These are phyloP conservation scores for Ametastegia equiseti DNA, from an alignment of 2,888 invertebrate species.

Conservation along the genomic window DNA sequence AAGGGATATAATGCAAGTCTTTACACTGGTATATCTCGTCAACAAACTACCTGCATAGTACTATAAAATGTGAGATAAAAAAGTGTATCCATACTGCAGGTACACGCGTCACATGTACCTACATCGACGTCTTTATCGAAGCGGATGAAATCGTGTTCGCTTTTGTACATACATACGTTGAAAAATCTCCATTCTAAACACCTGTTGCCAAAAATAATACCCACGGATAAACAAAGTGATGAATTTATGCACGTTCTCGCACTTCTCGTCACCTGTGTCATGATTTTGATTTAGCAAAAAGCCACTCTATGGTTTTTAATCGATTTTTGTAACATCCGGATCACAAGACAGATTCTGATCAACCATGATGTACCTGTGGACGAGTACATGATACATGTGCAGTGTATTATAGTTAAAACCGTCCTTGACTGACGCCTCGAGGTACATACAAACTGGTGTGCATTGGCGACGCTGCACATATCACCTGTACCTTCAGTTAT, in stretches of 20 bases:
- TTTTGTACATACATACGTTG: neutral
- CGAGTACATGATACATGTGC: neutral
- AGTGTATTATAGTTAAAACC: conserved; percentile 9
- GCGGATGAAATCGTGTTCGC: neutral
- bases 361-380: neutral
- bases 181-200: neutral
- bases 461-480: neutral
- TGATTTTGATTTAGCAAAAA: neutral
- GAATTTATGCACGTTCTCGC: neutral
- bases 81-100: neutral
- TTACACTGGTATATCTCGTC: neutral
- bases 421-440: conserved; percentile 2
- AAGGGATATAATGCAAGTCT: neutral
- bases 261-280: neutral
- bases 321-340: too few species aligned
- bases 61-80: neutral
- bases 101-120: too few species aligned
- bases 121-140: neutral
- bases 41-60: neutral
- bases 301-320: neutral
- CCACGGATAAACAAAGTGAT: neutral
- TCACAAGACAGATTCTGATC: too few species aligned
- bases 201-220: conserved; percentile 28
- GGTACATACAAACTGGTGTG: neutral
- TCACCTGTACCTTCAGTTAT: conserved; percentile 26